phyloP scores from a whole-genome alignment of 2,797 vertebrate genomes.

The Neosilurus hyrtlii region DNA sequence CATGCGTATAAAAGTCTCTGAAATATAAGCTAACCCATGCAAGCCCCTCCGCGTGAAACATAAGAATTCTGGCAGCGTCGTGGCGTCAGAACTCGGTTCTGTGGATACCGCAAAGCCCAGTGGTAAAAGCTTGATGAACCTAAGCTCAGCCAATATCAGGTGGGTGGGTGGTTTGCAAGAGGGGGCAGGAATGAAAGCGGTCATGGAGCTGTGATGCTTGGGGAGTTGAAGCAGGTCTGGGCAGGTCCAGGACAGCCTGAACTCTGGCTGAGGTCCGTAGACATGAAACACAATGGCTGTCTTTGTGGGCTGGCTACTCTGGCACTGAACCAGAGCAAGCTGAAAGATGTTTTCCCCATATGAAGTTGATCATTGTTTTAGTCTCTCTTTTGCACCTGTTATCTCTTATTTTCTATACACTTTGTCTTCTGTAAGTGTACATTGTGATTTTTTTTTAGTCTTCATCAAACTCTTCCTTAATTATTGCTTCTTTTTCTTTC shows the following conservation, averaged over 20 bases:
- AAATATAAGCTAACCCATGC: slow-evolving; percentile 36
- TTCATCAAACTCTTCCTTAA: background rate
- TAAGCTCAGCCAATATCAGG: slow-evolving; percentile 36
- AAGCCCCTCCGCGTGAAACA: slow-evolving; percentile 43
- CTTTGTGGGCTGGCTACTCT: slow-evolving; percentile 58
- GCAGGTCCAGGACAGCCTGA: slow-evolving; percentile 31
- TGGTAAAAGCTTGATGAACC: slow-evolving; percentile 38
- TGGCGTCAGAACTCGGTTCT: slow-evolving; percentile 28
- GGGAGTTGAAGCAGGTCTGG: slow-evolving; percentile 40
- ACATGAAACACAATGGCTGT: slow-evolving; percentile 59
- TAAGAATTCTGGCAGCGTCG: slow-evolving; percentile 24
- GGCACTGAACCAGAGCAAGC: slow-evolving; percentile 46
- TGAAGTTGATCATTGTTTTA: slow-evolving; percentile 58
- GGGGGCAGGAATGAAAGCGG: slow-evolving; percentile 10
- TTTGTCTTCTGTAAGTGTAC: background rate
- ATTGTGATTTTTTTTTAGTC: background rate
- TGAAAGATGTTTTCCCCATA: slow-evolving; percentile 60
- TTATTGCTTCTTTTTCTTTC: background rate
- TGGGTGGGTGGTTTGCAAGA: slow-evolving; percentile 9
- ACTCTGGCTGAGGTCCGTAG: slow-evolving; percentile 26
- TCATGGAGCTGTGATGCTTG: slow-evolving; percentile 25
- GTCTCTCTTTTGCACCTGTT: slow-evolving; percentile 29
- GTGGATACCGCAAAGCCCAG: slow-evolving; percentile 25
- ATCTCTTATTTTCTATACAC: background rate
- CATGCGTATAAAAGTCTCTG: slow-evolving; percentile 35